Percentiles rank a stretch among this genome's conserved stretches.
These are phyloP conservation scores for Brenthis daphne DNA, from an alignment of 2,888 invertebrate species.

Conservation along the genomic window DNA sequence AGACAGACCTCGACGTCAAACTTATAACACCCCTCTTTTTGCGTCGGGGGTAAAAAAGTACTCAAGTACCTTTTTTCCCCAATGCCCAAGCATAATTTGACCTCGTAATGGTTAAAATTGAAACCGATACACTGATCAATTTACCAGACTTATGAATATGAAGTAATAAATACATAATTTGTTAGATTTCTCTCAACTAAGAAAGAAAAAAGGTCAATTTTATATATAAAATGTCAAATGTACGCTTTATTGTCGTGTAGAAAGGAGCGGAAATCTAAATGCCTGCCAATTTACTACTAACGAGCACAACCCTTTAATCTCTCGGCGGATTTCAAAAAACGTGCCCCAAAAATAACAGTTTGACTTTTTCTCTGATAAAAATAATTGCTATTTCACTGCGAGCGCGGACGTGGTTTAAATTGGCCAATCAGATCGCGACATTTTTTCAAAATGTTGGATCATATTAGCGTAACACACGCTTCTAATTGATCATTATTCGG, in stretches of 20 bases:
- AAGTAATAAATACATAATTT: no score
- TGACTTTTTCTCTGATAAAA: conserved; percentile 35
- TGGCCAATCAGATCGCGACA: conserved; percentile 45
- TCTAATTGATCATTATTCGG: conserved; percentile 43
- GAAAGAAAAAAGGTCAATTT: neutral
- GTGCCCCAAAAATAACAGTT: conserved; percentile 34
- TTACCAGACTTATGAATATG: no score
- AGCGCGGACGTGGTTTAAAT: conserved; percentile 45
- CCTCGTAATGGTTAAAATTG: no score
- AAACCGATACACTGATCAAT: no score
- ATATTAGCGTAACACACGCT: conserved; percentile 40
- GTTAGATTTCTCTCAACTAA: neutral
- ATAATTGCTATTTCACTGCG: conserved; percentile 37
- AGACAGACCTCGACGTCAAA: no score
- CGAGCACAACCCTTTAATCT: conserved; percentile 36
- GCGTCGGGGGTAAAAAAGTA: no score
- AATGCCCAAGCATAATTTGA: no score
- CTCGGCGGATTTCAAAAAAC: conserved; percentile 29
- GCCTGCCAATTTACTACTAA: conserved; percentile 32
- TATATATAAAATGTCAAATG: conserved; percentile 18
- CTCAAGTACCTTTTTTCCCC: no score
- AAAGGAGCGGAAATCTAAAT: conserved; percentile 20
- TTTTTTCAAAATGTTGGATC: conserved; percentile 46
- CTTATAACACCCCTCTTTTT: no score
- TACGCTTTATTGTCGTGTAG: conserved; percentile 16